phyloP scores from a whole-genome alignment of 2,888 invertebrate species.

The Temnothorax ravouxi region DNA sequence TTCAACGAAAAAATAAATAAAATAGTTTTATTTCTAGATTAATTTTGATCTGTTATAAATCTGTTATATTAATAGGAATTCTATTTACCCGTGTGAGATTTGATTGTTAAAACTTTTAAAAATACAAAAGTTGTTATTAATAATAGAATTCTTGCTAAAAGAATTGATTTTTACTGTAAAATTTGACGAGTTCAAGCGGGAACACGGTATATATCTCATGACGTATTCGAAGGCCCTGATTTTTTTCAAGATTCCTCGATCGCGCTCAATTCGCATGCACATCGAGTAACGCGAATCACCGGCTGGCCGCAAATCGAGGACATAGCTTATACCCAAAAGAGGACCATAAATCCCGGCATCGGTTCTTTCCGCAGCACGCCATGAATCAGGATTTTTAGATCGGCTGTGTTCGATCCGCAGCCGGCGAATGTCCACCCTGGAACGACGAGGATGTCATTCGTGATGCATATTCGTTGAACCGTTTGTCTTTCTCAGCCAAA shows the following conservation, averaged over 20 bases:
- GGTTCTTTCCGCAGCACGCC: slow-evolving; percentile 64
- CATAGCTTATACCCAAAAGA: slow-evolving; percentile 74
- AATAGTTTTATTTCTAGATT: neutral
- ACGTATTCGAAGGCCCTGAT: slow-evolving; percentile 23
- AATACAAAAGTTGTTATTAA: neutral
- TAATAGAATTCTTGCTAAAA: neutral
- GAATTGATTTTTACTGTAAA: neutral
- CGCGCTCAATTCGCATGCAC: slow-evolving; percentile 69
- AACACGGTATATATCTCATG: slow-evolving; percentile 9
- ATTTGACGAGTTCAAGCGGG: neutral
- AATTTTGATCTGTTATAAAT: neutral
- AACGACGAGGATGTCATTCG: slow-evolving; percentile 23
- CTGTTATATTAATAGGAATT: neutral
- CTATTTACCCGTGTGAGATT: neutral
- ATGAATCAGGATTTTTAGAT: slow-evolving; percentile 82
- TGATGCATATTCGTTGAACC: slow-evolving; percentile 48
- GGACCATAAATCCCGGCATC: slow-evolving; percentile 79
- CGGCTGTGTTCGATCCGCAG: slow-evolving; percentile 66
- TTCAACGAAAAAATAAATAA: neutral
- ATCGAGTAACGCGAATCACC: slow-evolving; percentile 52
- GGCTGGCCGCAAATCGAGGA: slow-evolving; percentile 52
- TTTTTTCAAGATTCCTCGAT: slow-evolving; percentile 55
- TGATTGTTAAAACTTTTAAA: neutral
- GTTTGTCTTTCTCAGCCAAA: neutral
- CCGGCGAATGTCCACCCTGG: slow-evolving; percentile 5